Evolutionary conservation across 2,113 vertebrate species (phyloP).

Genomic region (Thalassoma bifasciatum): DNA sequence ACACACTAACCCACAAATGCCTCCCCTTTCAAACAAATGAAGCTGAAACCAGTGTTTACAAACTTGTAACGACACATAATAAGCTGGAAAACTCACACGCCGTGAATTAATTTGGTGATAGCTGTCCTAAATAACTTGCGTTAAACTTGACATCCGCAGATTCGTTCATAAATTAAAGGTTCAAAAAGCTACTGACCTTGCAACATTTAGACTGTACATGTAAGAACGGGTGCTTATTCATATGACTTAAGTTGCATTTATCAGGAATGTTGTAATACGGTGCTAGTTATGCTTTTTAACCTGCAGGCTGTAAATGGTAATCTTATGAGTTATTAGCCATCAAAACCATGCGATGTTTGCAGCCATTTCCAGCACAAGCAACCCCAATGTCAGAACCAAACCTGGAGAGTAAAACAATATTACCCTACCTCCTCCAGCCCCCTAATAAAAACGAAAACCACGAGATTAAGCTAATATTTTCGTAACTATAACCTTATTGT

Average conservation of each 20-base stretch:
- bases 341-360: slow-evolving; percentile 24
- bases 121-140: too few species aligned
- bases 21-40: not conserved
- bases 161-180: too few species aligned
- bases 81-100: not conserved
- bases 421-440: not conserved
- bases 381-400: slow-evolving; percentile 35
- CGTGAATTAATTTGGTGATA: not conserved
- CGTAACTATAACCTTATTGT: not conserved
- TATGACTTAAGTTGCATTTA: not conserved
- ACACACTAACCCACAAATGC: slow-evolving; percentile 7
- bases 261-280: not conserved
- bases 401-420: slow-evolving; percentile 19
- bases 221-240: not conserved
- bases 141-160: too few species aligned
- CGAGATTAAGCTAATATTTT: not conserved
- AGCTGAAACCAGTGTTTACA: not conserved
- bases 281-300: not conserved
- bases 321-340: slow-evolving; percentile 24
- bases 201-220: not conserved
- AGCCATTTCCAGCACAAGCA: slow-evolving; percentile 41
- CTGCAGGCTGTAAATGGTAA: not conserved
- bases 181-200: not conserved
- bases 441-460: slow-evolving; percentile 12
- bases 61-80: not conserved